Conservation (phyloP, 2,797 vertebrate genomes). For the Tadarida brasiliensis region DNA sequence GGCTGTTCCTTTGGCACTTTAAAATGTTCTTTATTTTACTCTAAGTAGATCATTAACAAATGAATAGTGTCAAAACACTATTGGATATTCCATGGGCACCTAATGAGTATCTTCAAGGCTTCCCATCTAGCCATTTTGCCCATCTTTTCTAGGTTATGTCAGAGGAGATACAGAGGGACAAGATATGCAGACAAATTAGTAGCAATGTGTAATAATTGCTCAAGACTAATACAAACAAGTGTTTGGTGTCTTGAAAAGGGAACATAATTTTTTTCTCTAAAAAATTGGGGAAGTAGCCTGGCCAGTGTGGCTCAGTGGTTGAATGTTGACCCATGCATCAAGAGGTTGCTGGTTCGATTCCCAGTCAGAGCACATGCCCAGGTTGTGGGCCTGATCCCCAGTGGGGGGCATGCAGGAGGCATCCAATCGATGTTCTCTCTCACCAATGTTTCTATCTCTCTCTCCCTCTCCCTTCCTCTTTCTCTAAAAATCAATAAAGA, state of each 20-base stretch:
- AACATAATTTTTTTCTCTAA: neutral
- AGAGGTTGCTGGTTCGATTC: too few species aligned
- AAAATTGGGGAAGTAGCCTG: neutral
- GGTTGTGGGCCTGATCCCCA: too few species aligned
- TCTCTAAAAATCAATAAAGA: too few species aligned
- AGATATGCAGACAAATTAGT: neutral
- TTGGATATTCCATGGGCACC: neutral
- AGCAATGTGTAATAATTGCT: neutral
- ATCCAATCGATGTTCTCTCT: too few species aligned
- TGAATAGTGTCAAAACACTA: neutral
- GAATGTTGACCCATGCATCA: too few species aligned
- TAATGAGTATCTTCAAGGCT: neutral
- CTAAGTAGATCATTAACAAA: constrained; percentile 14
- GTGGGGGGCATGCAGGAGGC: too few species aligned
- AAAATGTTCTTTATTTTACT: constrained; percentile 6
- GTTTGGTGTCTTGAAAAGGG: neutral
- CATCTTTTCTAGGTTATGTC: neutral
- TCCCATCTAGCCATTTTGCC: neutral
- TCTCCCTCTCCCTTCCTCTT: too few species aligned
- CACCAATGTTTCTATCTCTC: too few species aligned
- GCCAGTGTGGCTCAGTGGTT: too few species aligned
- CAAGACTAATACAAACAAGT: neutral
- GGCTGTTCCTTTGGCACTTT: neutral
- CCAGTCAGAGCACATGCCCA: too few species aligned
- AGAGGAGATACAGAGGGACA: neutral